These are phyloP conservation scores for Caretta caretta DNA, from an alignment of 2,113 vertebrate genomes.

Conservation along the genomic window DNA sequence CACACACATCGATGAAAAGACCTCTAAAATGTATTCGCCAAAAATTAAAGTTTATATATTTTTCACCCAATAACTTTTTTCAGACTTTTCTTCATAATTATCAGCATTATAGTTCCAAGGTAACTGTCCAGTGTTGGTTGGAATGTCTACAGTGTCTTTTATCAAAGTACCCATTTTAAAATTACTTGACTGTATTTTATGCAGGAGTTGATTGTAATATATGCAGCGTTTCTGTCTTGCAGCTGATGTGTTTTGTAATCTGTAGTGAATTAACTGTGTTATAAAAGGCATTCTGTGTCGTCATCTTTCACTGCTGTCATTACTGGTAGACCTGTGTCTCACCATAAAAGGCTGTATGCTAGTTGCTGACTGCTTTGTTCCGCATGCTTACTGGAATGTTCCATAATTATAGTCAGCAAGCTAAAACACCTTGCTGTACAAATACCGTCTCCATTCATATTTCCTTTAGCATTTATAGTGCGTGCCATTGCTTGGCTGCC, in stretches of 20 bases:
- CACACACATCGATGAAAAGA: neutral
- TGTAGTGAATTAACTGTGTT: neutral
- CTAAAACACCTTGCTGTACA: conserved; percentile 50
- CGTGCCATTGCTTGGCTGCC: neutral
- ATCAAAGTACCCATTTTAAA: neutral
- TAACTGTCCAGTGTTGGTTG: neutral
- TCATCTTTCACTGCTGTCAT: conserved; percentile 40
- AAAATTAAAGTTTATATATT: neutral
- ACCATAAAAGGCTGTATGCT: conserved; percentile 41
- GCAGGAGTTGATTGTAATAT: neutral
- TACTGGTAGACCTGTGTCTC: conserved; percentile 29
- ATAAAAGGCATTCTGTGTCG: conserved; percentile 19
- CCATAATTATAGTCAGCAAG: conserved; percentile 49
- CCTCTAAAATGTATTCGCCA: neutral
- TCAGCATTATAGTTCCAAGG: neutral
- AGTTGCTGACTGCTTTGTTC: conserved; percentile 36
- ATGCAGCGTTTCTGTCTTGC: neutral
- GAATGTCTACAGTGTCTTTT: neutral
- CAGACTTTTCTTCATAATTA: neutral
- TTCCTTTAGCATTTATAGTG: neutral
- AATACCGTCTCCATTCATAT: conserved; percentile 10
- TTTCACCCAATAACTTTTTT: neutral
- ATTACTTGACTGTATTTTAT: neutral
- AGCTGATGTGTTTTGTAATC: neutral
- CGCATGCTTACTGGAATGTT: conserved; percentile 51